Evolutionary conservation across 2,888 invertebrate species (phyloP).

Genomic region (Athalia circularis): DNA sequence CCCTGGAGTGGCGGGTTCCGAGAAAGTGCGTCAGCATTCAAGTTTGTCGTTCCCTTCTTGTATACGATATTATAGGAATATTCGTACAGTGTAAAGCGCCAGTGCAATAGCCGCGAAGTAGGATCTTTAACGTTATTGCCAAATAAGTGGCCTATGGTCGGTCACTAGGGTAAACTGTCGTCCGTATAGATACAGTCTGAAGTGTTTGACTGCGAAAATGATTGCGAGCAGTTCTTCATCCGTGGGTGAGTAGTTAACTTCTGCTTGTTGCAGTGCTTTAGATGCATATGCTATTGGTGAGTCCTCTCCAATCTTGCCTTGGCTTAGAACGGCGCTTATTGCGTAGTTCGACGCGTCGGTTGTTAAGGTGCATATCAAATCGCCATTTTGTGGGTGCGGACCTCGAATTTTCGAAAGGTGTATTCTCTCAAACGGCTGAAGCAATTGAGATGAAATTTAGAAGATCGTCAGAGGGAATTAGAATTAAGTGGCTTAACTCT

Average conservation of each 20-base stretch:
- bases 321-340: neutral
- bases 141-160: conserved; percentile 6
- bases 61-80: neutral
- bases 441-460: no score
- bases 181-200: conserved; percentile 16
- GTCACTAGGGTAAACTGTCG: conserved; percentile 8
- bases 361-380: no score
- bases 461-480: no score
- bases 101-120: conserved; percentile 3
- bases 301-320: conserved; percentile 3
- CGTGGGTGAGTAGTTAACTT: conserved; percentile 2
- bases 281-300: conserved; percentile 10
- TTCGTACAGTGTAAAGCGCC: neutral
- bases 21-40: conserved; percentile 13
- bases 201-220: neutral
- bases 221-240: conserved; percentile 14
- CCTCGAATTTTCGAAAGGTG: no score
- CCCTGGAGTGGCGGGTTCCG: neutral
- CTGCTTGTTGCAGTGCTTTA: neutral
- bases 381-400: no score
- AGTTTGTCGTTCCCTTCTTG: neutral
- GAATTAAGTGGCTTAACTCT: no score
- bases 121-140: neutral
- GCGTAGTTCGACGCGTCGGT: conserved; percentile 6
- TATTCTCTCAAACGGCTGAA: no score